These are phyloP conservation scores for Tortricodes alternella DNA, from an alignment of 2,888 invertebrate species.

Conservation along the genomic window DNA sequence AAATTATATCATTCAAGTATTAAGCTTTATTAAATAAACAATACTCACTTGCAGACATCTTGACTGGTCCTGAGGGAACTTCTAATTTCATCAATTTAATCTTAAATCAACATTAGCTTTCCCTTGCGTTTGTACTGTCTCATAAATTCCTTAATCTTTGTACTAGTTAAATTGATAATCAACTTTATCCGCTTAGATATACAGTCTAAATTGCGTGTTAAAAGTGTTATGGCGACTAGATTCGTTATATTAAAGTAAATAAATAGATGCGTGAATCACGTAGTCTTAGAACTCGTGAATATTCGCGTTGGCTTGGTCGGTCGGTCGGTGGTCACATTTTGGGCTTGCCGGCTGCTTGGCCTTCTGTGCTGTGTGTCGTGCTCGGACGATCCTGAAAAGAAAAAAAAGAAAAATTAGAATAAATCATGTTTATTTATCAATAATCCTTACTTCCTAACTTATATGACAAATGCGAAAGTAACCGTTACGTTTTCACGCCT, in stretches of 20 bases:
- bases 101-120: slow-evolving; percentile 72
- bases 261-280: slow-evolving; percentile 72
- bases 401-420: slow-evolving; percentile 37
- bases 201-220: slow-evolving; percentile 70
- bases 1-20: too few species aligned
- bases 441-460: too few species aligned
- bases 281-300: slow-evolving; percentile 73
- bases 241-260: slow-evolving; percentile 74
- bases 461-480: too few species aligned
- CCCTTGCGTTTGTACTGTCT: slow-evolving; percentile 67
- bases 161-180: slow-evolving; percentile 56
- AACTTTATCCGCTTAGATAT: slow-evolving; percentile 48
- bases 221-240: slow-evolving; percentile 81
- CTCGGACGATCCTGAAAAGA: slow-evolving; percentile 57
- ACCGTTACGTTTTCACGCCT: too few species aligned
- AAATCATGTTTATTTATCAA: too few species aligned
- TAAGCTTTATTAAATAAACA: background rate
- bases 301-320: slow-evolving; percentile 62
- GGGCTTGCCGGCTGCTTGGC: slow-evolving; percentile 45
- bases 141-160: slow-evolving; percentile 59
- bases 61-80: slow-evolving; percentile 57
- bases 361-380: slow-evolving; percentile 43
- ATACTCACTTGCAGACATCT: slow-evolving; percentile 76
- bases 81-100: slow-evolving; percentile 74
- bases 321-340: slow-evolving; percentile 78